phyloP scores from a whole-genome alignment of 2,797 vertebrate species.

The Myiotriccus ornatus region DNA sequence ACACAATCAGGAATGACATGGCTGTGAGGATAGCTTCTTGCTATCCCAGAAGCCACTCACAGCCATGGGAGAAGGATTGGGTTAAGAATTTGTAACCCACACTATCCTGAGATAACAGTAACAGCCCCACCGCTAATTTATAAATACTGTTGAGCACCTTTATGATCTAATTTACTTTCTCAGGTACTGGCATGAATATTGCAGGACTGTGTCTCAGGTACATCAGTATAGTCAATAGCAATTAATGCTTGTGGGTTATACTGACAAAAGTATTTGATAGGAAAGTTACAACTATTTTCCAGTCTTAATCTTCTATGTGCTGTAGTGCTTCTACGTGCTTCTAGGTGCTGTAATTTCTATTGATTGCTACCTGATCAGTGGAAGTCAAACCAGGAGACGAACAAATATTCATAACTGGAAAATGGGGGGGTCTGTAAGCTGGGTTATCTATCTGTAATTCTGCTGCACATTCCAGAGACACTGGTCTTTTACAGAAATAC shows the following conservation, averaged over 20 bases:
- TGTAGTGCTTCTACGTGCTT: not conserved
- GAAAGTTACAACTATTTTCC: not conserved
- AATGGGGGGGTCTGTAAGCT: not conserved
- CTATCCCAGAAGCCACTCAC: not conserved
- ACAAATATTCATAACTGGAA: not conserved
- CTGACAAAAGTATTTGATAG: not conserved
- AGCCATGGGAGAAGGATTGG: not conserved
- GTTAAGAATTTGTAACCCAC: not conserved
- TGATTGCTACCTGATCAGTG: not conserved
- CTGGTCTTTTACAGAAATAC: not conserved
- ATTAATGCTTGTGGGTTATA: not conserved
- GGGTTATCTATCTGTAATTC: not conserved
- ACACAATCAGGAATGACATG: not conserved
- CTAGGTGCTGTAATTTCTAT: not conserved
- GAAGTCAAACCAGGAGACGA: not conserved
- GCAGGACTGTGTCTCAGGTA: not conserved
- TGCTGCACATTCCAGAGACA: not conserved
- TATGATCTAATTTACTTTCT: not conserved
- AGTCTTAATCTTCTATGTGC: not conserved
- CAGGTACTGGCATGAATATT: not conserved
- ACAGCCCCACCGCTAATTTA: not conserved
- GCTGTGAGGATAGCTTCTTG: not conserved
- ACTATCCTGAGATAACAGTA: not conserved
- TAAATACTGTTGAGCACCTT: not conserved
- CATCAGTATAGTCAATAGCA: not conserved